A percentile compares a stretch with the other conserved stretches of the same genome.
Conservation (phyloP, 2,888 invertebrate genomes). For the Trissolcus japonicus region DNA sequence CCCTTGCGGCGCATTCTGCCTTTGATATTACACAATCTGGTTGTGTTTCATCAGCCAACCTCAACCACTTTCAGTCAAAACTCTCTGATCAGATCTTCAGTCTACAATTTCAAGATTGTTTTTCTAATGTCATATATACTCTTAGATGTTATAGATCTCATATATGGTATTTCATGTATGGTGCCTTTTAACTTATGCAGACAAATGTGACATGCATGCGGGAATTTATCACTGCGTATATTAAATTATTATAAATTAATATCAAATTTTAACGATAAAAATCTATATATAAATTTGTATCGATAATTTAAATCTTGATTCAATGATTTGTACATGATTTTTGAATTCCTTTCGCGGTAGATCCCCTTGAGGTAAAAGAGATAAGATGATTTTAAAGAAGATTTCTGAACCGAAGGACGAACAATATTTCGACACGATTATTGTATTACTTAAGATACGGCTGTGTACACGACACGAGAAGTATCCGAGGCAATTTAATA, state of each 20-base stretch:
- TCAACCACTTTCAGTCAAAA: slow-evolving; percentile 46
- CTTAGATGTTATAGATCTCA: no score
- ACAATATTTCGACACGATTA: slow-evolving; percentile 5
- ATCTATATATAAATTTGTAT: no score
- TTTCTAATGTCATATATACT: neutral
- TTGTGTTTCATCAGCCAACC: slow-evolving; percentile 40
- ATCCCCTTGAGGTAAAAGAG: no score
- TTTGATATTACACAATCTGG: slow-evolving; percentile 63
- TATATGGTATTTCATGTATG: no score
- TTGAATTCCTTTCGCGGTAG: slow-evolving; percentile 11
- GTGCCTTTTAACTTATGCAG: no score
- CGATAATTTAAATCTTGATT: neutral
- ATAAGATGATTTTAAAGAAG: no score
- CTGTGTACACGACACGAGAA: neutral
- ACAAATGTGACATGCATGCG: no score
- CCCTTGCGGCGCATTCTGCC: slow-evolving; percentile 62
- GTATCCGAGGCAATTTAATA: slow-evolving; percentile 7
- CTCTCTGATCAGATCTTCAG: slow-evolving; percentile 12
- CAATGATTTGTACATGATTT: slow-evolving; percentile 26
- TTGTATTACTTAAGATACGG: slow-evolving; percentile 4
- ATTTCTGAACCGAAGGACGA: no score
- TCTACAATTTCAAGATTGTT: slow-evolving; percentile 15
- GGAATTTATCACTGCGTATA: no score
- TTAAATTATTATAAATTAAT: no score
- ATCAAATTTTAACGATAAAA: no score